Base-by-base conservation (phyloP, 1,140 invertebrate species). In the Oryctes rhinoceros region DNA sequence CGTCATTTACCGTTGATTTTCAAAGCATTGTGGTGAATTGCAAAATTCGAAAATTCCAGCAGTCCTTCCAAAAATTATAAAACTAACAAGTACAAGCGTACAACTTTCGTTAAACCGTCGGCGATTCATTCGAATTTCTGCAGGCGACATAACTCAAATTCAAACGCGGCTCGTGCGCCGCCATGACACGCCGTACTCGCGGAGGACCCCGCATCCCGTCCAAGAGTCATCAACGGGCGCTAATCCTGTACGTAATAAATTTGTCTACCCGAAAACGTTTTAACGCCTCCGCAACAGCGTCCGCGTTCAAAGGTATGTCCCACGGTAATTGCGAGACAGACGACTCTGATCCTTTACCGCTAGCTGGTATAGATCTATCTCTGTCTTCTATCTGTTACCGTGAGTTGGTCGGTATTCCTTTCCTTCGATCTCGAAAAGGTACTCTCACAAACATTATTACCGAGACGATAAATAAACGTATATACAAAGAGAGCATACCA, bases 381-480 rank as follows among this genome's bases (percentile, higher is more conserved):
- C 18, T 18, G 53, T 53, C 49, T 11, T 59, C 53, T 18, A 3
- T 44, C 39, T 44, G 39, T 44, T 59, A 3, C 53, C 3, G 53
- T 59, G 5, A 44, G 39, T 44, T 44, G 9, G 39, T 44, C 39
- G 39, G 39, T 44, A 44, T 44, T 18, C 53, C 18, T 59, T 18
- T 59, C 53, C 53, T 59, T 18, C 53, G 53, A 59, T 59, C 15
- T 59, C 15, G 53, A 59, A 59, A 59, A 18, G 53, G 53, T 59
- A 59, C 53, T 59, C 53, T 59, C 53, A 59, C 53, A 59, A 59
- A 59, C 53, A 59, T 59, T 59, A 59, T 59, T 59, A 59, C 53
- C 53, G 53, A 59, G 53, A 59, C 53, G 53, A 59, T 59, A 59
- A 59, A 18, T 59, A 59, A 6, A 59, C 53, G 18, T 59, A 59